Conservation (phyloP, 2,888 invertebrate species). For the Oscheius onirici region DNA sequence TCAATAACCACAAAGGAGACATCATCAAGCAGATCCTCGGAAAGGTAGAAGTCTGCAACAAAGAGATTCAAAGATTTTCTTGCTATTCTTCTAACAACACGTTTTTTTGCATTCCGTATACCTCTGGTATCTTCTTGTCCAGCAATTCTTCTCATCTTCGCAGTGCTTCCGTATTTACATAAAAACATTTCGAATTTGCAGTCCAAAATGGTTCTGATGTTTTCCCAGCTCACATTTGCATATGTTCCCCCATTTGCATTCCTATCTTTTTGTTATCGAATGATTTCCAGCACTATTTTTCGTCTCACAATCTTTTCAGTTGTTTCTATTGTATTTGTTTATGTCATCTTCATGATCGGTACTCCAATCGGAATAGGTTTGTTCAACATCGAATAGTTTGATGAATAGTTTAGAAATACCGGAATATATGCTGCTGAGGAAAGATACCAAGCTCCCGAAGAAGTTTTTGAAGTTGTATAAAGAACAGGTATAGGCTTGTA, state of each 20-base stretch:
- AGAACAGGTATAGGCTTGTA: neutral
- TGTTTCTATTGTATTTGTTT: neutral
- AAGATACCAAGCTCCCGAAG: neutral
- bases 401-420: constrained; percentile 2
- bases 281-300: neutral
- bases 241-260: neutral
- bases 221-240: neutral
- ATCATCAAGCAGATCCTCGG: no score
- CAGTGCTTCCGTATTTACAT: no score
- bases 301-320: neutral
- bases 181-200: neutral
- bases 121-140: neutral
- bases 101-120: neutral
- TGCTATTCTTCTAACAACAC: no score
- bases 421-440: neutral
- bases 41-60: no score
- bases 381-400: neutral
- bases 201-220: neutral
- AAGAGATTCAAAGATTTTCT: no score
- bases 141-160: neutral
- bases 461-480: constrained; percentile 1
- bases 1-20: no score
- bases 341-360: constrained; percentile 6
- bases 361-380: constrained; percentile 12
- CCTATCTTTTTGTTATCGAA: neutral